A percentile compares a stretch with the other conserved stretches of the same genome.
Evolutionary conservation across 2,888 invertebrate species (phyloP).

Genomic region (Acrobeloides nanus): DNA sequence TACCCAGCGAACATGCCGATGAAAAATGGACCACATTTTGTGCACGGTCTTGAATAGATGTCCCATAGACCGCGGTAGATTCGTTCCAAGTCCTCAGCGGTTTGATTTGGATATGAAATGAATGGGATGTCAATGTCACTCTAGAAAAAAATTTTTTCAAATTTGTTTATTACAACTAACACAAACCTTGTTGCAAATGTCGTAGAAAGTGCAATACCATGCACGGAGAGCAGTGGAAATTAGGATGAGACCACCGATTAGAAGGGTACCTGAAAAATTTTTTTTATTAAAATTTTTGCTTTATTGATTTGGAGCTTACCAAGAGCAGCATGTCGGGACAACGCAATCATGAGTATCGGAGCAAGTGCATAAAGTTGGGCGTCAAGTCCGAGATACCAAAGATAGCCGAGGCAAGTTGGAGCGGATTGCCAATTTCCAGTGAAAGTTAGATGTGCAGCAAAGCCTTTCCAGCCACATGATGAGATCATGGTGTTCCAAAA

Average conservation of each 20-base stretch:
- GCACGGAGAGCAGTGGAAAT: slow-evolving; percentile 33
- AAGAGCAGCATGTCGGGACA: slow-evolving; percentile 26
- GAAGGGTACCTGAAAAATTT: too few species aligned
- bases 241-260: slow-evolving; percentile 20
- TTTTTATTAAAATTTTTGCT: too few species aligned
- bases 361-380: slow-evolving; percentile 47
- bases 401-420: slow-evolving; percentile 49
- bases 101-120: slow-evolving; percentile 42
- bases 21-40: slow-evolving; percentile 50
- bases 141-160: too few species aligned
- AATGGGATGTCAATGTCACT: slow-evolving; percentile 51
- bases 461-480: slow-evolving; percentile 34
- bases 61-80: slow-evolving; percentile 47
- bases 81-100: slow-evolving; percentile 20
- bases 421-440: slow-evolving; percentile 42
- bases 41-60: slow-evolving; percentile 47
- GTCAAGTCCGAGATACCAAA: slow-evolving; percentile 51
- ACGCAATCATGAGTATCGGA: slow-evolving; percentile 39
- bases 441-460: slow-evolving; percentile 40
- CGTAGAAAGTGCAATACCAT: slow-evolving; percentile 37
- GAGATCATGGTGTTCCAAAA: slow-evolving; percentile 43
- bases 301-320: slow-evolving; percentile 15
- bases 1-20: slow-evolving; percentile 44
- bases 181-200: slow-evolving; percentile 49
- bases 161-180: too few species aligned